These are phyloP conservation scores for Rhizoglyphus robini DNA, from an alignment of 1,140 invertebrate genomes.

Conservation along the genomic window DNA sequence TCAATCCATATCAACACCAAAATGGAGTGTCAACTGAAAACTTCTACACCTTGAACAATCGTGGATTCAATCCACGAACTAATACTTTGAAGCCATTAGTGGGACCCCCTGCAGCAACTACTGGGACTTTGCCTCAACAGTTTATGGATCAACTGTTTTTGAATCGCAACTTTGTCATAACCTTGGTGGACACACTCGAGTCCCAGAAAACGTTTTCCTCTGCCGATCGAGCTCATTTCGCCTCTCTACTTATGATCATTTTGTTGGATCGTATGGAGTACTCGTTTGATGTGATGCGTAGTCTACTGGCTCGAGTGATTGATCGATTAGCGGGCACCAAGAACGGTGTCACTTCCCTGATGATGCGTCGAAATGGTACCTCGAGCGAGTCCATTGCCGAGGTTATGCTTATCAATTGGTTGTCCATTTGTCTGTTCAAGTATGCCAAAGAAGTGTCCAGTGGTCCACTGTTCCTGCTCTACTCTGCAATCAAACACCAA, in stretches of 20 bases:
- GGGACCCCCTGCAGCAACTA: background rate
- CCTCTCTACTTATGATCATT: constrained; percentile 78
- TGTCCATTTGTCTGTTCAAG: constrained; percentile 93
- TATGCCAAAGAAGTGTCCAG: constrained; percentile 88
- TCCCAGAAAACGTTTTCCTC: constrained; percentile 79
- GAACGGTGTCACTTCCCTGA: background rate
- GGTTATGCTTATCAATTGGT: constrained; percentile 98
- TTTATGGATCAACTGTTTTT: constrained; percentile 83
- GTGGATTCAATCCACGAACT: background rate
- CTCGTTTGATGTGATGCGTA: constrained; percentile 50
- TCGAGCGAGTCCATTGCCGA: constrained; percentile 96
- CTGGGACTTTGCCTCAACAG: constrained; percentile 80
- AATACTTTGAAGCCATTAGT: background rate
- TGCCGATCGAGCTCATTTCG: constrained; percentile 80
- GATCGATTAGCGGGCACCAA: constrained; percentile 44
- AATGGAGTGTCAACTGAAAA: constrained; percentile 4
- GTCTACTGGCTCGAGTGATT: constrained; percentile 67
- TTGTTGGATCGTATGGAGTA: constrained; percentile 94
- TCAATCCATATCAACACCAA: too few species aligned
- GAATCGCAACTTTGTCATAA: constrained; percentile 80
- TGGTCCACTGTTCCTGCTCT: constrained; percentile 83
- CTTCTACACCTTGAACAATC: constrained; percentile 5
- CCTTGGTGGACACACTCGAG: constrained; percentile 85
- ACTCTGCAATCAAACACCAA: constrained; percentile 96
- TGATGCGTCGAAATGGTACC: constrained; percentile 44